These are phyloP conservation scores for Muschampia plurimacula DNA, from an alignment of 2,888 invertebrate genomes.

Conservation along the genomic window DNA sequence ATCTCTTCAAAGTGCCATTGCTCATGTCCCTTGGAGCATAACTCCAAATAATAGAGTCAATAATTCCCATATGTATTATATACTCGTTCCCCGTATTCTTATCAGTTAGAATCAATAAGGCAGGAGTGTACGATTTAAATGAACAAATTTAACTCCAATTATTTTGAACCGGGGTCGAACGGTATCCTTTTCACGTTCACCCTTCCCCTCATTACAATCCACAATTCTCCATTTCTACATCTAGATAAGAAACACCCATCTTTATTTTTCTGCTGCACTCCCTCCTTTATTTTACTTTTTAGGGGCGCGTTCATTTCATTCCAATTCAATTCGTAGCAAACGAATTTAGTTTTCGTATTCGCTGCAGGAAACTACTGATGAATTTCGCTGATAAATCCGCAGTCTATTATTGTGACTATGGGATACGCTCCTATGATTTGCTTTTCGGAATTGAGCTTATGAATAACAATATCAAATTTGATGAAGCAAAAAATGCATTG, in stretches of 20 bases:
- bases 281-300: conserved; percentile 67
- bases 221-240: conserved; percentile 79
- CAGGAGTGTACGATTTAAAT: conserved; percentile 70
- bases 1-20: too few species aligned
- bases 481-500: conserved; percentile 9
- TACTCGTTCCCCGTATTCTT: conserved; percentile 18
- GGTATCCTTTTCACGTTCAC: conserved; percentile 80
- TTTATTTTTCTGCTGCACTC: conserved; percentile 71
- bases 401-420: conserved; percentile 70
- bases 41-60: conserved; percentile 14
- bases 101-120: conserved; percentile 47
- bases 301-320: conserved; percentile 79
- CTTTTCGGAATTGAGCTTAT: conserved; percentile 30
- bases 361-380: conserved; percentile 71
- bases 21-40: too few species aligned
- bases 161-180: conserved; percentile 79
- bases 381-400: conserved; percentile 68
- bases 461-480: conserved; percentile 21
- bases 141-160: conserved; percentile 85
- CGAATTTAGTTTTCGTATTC: conserved; percentile 76
- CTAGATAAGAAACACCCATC: conserved; percentile 80
- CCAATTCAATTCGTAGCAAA: conserved; percentile 78
- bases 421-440: conserved; percentile 46
- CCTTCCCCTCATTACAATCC: conserved; percentile 81
- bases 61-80: background rate